Percentiles rank a stretch among this genome's conserved stretches.
These are phyloP conservation scores for Onychostoma macrolepis DNA, from an alignment of 2,113 vertebrate genomes.

Conservation along the genomic window DNA sequence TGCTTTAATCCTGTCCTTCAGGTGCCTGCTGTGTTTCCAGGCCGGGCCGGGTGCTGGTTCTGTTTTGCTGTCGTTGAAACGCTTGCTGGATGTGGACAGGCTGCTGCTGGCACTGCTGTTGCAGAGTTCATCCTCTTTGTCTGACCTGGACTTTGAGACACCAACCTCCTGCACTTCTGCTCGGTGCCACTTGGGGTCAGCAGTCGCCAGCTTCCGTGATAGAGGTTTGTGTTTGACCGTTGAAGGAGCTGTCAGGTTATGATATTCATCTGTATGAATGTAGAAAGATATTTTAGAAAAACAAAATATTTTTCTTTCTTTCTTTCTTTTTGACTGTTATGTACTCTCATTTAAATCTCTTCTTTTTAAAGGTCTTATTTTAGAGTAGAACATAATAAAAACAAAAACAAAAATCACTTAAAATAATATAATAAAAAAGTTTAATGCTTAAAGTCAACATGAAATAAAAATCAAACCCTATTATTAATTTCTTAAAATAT, in stretches of 20 bases:
- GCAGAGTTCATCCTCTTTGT: constrained; percentile 66
- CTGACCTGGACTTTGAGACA: constrained; percentile 57
- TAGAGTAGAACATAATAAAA: neutral
- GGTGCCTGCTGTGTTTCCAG: constrained; percentile 75
- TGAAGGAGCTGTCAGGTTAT: constrained; percentile 57
- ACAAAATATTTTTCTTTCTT: neutral
- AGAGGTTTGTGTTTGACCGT: constrained; percentile 47
- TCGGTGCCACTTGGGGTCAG: constrained; percentile 63
- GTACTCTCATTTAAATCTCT: neutral
- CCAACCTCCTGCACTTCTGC: constrained; percentile 68
- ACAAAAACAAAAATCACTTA: neutral
- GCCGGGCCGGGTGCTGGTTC: constrained; percentile 72
- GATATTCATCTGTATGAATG: constrained; percentile 68
- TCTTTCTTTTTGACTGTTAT: neutral
- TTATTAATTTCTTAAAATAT: neutral
- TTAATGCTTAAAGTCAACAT: neutral
- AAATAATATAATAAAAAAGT: neutral
- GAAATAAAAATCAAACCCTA: neutral
- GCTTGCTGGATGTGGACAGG: constrained; percentile 53
- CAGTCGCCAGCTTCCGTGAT: constrained; percentile 63
- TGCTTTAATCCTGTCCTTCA: constrained; percentile 66
- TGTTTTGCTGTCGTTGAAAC: constrained; percentile 57
- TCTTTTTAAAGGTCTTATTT: neutral
- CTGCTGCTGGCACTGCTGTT: constrained; percentile 67
- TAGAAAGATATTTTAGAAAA: neutral